phyloP scores from a whole-genome alignment of 2,113 vertebrate genomes.

The Ictalurus furcatus region DNA sequence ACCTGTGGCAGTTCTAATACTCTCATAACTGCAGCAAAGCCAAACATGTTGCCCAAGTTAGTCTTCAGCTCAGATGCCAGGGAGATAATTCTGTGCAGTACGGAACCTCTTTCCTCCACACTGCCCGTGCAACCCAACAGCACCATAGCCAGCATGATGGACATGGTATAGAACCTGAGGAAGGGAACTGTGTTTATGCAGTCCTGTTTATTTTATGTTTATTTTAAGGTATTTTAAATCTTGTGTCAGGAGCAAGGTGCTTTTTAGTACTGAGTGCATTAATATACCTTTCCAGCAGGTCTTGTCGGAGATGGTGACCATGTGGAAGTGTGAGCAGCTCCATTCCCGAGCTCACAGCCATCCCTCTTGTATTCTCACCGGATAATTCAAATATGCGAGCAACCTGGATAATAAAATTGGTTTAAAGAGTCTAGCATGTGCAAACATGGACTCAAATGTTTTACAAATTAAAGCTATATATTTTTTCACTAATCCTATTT shows the following conservation, averaged over 20 bases:
- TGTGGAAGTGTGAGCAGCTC: conserved; percentile 95
- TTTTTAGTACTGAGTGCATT: background rate
- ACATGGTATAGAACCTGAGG: conserved; percentile 92
- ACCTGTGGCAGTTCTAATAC: conserved; percentile 94
- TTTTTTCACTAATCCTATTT: background rate
- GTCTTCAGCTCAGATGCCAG: conserved; percentile 88
- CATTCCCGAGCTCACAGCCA: conserved; percentile 91
- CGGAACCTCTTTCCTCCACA: conserved; percentile 82
- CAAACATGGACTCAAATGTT: background rate
- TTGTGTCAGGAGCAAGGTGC: background rate
- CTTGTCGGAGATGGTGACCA: conserved; percentile 87
- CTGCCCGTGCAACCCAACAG: conserved; percentile 92
- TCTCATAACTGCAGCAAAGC: conserved; percentile 90
- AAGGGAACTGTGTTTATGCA: background rate
- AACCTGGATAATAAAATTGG: conserved; percentile 71
- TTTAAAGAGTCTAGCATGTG: background rate
- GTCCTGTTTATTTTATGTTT: background rate
- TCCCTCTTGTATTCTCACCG: conserved; percentile 83
- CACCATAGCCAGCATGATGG: conserved; percentile 87
- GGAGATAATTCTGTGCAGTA: conserved; percentile 89
- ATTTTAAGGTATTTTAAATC: background rate
- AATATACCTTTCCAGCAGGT: conserved; percentile 90
- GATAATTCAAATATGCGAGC: conserved; percentile 87
- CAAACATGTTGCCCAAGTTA: conserved; percentile 93
- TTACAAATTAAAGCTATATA: background rate